These are phyloP conservation scores for Cryptophagus acutangulus DNA, from an alignment of 2,888 invertebrate genomes.

Conservation along the genomic window DNA sequence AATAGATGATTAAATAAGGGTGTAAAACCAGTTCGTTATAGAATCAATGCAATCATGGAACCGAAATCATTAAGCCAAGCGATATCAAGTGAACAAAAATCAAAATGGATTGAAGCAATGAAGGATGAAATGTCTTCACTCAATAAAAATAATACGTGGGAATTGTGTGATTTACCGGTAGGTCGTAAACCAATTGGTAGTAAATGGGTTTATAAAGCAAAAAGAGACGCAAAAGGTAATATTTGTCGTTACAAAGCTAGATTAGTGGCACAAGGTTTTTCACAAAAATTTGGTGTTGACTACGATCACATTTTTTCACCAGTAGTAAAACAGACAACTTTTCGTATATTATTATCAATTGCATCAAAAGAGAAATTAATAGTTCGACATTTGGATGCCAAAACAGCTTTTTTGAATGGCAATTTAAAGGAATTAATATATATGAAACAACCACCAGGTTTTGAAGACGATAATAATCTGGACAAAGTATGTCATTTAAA, in stretches of 20 bases:
- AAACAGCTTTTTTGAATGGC: neutral
- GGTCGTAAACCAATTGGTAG: neutral
- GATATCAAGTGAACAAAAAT: neutral
- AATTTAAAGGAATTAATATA: neutral
- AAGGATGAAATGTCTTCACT: neutral
- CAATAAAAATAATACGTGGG: slow-evolving; percentile 1
- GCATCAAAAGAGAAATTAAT: neutral
- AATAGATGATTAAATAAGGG: no score
- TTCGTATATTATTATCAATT: neutral
- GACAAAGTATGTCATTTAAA: neutral
- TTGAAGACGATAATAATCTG: neutral
- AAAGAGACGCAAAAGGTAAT: neutral
- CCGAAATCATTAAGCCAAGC: neutral
- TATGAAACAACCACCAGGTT: slow-evolving; percentile 2
- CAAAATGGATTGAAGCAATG: neutral
- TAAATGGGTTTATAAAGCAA: neutral
- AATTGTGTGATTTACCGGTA: neutral
- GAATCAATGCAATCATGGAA: no score
- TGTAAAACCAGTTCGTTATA: no score
- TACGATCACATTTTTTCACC: neutral
- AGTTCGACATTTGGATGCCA: neutral
- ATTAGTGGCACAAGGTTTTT: slow-evolving; percentile 1
- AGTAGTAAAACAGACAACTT: neutral
- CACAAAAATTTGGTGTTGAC: slow-evolving; percentile 1
- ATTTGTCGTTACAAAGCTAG: neutral